phyloP scores from a whole-genome alignment of 2,113 vertebrate species.

The Colossoma macropomum region DNA sequence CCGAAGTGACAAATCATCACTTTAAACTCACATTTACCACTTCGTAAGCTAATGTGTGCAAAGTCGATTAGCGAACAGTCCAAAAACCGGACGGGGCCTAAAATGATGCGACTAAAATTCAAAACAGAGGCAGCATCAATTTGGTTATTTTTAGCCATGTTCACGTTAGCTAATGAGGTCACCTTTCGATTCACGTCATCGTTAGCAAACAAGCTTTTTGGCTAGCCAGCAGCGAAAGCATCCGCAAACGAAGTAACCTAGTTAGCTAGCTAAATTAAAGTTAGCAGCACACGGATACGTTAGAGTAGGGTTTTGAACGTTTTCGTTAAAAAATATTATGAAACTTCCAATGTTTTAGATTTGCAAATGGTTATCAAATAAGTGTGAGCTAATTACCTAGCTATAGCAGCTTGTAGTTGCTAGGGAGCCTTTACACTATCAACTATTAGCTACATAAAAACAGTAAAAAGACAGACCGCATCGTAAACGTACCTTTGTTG shows the following conservation, averaged over 20 bases:
- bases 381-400: background rate
- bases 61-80: background rate
- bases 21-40: background rate
- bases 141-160: slow-evolving; percentile 4
- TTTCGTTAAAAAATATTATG: background rate
- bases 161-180: slow-evolving; percentile 41
- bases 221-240: background rate
- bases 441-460: background rate
- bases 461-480: slow-evolving; percentile 4
- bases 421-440: slow-evolving; percentile 15
- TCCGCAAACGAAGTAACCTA: background rate
- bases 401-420: slow-evolving; percentile 2
- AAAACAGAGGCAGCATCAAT: background rate
- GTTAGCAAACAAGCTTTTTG: slow-evolving; percentile 8
- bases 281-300: background rate
- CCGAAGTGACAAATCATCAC: background rate
- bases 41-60: background rate
- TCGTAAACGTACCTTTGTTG: slow-evolving; percentile 77
- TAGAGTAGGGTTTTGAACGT: too few species aligned
- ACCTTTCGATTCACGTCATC: slow-evolving; percentile 46
- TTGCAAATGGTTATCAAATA: background rate
- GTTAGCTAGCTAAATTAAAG: background rate
- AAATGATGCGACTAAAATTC: too few species aligned
- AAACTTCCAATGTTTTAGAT: background rate
- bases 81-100: background rate